phyloP scores from a whole-genome alignment of 2,888 invertebrate species.

The Spatulosminthurus flaviceps region DNA sequence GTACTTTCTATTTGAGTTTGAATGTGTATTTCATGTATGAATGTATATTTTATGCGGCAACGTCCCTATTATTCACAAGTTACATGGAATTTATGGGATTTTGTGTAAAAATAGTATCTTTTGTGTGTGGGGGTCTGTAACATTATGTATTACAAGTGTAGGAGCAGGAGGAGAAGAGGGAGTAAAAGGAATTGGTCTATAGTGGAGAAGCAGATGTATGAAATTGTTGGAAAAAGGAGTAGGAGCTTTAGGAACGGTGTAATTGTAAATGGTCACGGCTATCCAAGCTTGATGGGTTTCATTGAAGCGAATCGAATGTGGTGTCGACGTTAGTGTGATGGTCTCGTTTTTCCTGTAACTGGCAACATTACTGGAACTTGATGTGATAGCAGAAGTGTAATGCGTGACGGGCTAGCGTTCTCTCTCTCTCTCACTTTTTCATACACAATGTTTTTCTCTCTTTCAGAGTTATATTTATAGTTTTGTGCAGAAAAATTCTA shows the following conservation, averaged over 20 bases:
- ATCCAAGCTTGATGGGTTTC: conserved; percentile 42
- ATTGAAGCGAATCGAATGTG: conserved; percentile 41
- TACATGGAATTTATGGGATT: neutral
- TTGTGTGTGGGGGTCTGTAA: neutral
- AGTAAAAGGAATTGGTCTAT: neutral
- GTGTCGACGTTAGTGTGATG: conserved; percentile 36
- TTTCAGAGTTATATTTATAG: neutral
- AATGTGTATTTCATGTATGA: conserved; percentile 12
- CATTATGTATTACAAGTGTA: no score
- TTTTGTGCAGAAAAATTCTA: neutral
- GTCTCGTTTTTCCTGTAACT: neutral
- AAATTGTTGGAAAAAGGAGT: no score
- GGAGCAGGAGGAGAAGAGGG: neutral
- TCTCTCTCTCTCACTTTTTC: neutral
- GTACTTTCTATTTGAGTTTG: no score
- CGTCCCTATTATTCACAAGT: conserved; percentile 8
- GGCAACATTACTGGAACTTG: conserved; percentile 20
- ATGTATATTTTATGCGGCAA: conserved; percentile 7
- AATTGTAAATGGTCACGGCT: conserved; percentile 46
- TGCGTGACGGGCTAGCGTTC: neutral
- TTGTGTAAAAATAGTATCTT: neutral
- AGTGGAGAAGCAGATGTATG: neutral
- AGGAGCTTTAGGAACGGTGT: neutral
- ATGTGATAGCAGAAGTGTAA: neutral
- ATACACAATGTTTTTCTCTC: neutral